Percentiles rank a stretch among this genome's conserved stretches.
Evolutionary conservation across 2,797 vertebrate species (phyloP).

Genomic region (Anabacerthia variegaticeps): DNA sequence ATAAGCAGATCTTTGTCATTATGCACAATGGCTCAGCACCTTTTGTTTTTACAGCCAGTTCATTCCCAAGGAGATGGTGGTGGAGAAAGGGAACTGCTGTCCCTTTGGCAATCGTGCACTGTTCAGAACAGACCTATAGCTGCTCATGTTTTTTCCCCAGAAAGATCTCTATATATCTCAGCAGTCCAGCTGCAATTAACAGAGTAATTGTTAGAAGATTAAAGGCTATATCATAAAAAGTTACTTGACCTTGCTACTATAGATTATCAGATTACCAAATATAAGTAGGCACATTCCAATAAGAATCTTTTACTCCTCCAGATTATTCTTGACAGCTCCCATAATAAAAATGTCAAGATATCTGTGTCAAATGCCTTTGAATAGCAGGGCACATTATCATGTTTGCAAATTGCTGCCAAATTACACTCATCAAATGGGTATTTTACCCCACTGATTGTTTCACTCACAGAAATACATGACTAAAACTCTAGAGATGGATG

Average conservation of each 20-base stretch:
- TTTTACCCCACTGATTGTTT: not conserved
- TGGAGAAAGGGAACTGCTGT: not conserved
- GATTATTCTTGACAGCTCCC: constrained; percentile 5
- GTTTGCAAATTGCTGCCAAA: constrained; percentile 11
- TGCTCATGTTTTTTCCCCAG: not conserved
- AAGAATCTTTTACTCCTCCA: not conserved
- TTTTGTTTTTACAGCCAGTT: not conserved
- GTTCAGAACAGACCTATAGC: not conserved
- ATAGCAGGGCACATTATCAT: not conserved
- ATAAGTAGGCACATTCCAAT: not conserved
- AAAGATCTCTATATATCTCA: not conserved
- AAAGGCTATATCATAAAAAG: constrained; percentile 1
- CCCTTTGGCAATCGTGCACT: not conserved
- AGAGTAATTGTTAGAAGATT: not conserved
- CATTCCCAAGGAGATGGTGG: not conserved
- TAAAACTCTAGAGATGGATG: not conserved
- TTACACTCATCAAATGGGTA: not conserved
- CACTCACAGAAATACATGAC: not conserved
- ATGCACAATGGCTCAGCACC: not conserved
- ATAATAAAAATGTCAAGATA: constrained; percentile 48
- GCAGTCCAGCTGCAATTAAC: constrained; percentile 1
- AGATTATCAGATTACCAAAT: constrained; percentile 5
- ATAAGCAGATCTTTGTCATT: not conserved
- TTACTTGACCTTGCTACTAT: not conserved
- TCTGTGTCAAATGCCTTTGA: not conserved